Percentiles rank a stretch among this genome's conserved stretches.
Conservation (phyloP, 2,888 invertebrate genomes). For the Oscheius myriophilus region DNA sequence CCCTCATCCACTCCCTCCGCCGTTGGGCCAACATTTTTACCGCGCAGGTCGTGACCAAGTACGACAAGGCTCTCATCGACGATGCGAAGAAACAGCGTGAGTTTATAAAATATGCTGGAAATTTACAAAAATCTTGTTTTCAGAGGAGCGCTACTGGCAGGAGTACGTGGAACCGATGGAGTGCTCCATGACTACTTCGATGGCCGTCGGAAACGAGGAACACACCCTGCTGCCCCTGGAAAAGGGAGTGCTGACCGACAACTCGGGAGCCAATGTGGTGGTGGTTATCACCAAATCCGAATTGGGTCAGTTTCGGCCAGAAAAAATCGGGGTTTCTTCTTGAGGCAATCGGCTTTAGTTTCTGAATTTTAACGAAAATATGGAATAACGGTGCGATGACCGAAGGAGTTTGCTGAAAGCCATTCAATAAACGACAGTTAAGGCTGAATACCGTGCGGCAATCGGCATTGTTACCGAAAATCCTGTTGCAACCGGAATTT, state of each 20-base stretch:
- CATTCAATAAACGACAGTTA: too few species aligned
- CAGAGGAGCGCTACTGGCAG: slow-evolving; percentile 68
- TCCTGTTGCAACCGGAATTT: too few species aligned
- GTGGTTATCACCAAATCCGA: slow-evolving; percentile 68
- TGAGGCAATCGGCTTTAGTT: too few species aligned
- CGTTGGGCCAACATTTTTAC: slow-evolving; percentile 62
- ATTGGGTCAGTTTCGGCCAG: slow-evolving; percentile 42
- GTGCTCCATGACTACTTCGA: slow-evolving; percentile 55
- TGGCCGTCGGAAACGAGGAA: slow-evolving; percentile 46
- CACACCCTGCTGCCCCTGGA: slow-evolving; percentile 60
- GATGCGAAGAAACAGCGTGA: slow-evolving; percentile 59
- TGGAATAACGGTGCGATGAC: neutral
- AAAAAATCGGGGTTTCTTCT: too few species aligned
- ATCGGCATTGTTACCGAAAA: too few species aligned
- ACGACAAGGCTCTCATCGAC: slow-evolving; percentile 49
- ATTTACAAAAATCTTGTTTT: neutral
- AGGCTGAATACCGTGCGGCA: too few species aligned
- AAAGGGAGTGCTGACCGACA: slow-evolving; percentile 61
- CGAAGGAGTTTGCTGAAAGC: neutral
- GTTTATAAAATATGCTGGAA: slow-evolving; percentile 23
- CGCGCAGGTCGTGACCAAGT: slow-evolving; percentile 55
- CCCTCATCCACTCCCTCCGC: slow-evolving; percentile 55
- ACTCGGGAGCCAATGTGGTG: slow-evolving; percentile 61
- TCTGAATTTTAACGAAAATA: too few species aligned
- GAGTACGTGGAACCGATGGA: slow-evolving; percentile 68